Conservation (phyloP, 2,797 vertebrate species). For the Babyrousa celebensis region DNA sequence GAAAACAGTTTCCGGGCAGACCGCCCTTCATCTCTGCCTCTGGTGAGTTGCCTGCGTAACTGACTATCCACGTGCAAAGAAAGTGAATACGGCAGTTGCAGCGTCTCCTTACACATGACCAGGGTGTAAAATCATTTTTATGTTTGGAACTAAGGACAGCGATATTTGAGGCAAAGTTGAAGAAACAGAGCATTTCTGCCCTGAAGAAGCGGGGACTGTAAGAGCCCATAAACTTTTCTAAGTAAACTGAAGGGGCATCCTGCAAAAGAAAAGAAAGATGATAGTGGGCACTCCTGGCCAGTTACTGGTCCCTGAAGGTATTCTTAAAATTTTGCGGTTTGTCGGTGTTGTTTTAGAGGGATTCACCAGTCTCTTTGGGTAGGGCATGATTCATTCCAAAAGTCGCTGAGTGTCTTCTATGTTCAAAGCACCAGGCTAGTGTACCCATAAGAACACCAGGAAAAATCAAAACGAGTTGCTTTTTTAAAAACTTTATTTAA, state of each 20-base stretch:
- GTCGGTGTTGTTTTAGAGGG: neutral
- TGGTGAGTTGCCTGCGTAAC: conserved; percentile 90
- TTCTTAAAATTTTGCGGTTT: neutral
- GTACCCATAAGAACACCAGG: neutral
- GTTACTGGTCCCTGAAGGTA: neutral
- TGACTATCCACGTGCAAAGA: neutral
- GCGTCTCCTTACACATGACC: neutral
- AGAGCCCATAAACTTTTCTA: neutral
- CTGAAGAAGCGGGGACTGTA: neutral
- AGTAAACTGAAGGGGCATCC: neutral
- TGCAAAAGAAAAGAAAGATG: neutral
- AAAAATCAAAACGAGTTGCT: conserved; percentile 32
- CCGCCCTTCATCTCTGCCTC: conserved; percentile 92
- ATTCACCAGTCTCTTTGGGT: neutral
- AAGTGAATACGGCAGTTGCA: neutral
- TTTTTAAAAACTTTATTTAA: too few species aligned
- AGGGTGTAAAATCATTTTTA: neutral
- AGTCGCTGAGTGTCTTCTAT: neutral
- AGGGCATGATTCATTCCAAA: neutral
- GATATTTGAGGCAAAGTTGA: neutral
- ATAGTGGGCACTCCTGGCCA: neutral
- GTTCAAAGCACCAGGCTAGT: neutral
- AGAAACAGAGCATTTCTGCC: neutral
- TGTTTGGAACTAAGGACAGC: neutral
- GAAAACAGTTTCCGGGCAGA: conserved; percentile 93